Evolutionary conservation across 1,140 invertebrate species (phyloP), one percentile per base, ranked within the genome.

Genomic region (Drosophila hydei): DNA sequence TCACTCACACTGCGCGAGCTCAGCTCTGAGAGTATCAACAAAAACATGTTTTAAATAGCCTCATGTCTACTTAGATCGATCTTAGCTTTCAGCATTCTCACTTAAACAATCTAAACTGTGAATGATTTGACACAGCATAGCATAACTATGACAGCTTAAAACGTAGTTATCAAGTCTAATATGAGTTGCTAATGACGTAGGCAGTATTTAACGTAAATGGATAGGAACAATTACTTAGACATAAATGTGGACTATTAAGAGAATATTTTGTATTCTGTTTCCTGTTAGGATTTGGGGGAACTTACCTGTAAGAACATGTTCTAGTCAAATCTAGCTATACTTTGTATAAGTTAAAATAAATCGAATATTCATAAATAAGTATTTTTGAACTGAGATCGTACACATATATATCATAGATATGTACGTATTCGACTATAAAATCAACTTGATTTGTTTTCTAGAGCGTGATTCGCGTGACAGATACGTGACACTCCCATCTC

Each of bases 101-200:
- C 18, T 38, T 58, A 33, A 36, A 63, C 62, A 33, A 36, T 60
- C 62, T 51, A 62, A 45, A 42, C 2, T 30, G 72, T 79, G 63
- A 83, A 83, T 84, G 79, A 84, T 84, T 33, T 64, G n/a, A 18
- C 40, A 19, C 6, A 30, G 70, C 27, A 14, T 2, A 51, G 18
- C 68, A 75, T 58, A 65, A 59, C 72, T 61, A 36, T 38, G 64
- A 60, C 64, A 75, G 69, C 69, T 75, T 69, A 52, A 55, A 76
- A 58, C 50, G 43, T 73, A 79, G 79, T 69, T 83, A 85, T 58
- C 76, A 74, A 69, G 61, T 63, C 5, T 16, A 36, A 52, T 52
- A 9, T 25, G 21, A 36, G 25, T 55, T 14, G 12, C 62, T 18
- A 56, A 61, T 72, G 58, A 47, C 72, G 27, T 77, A 16, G 18